Conservation (phyloP, 2,113 vertebrate species). For the Platichthys stellatus region DNA sequence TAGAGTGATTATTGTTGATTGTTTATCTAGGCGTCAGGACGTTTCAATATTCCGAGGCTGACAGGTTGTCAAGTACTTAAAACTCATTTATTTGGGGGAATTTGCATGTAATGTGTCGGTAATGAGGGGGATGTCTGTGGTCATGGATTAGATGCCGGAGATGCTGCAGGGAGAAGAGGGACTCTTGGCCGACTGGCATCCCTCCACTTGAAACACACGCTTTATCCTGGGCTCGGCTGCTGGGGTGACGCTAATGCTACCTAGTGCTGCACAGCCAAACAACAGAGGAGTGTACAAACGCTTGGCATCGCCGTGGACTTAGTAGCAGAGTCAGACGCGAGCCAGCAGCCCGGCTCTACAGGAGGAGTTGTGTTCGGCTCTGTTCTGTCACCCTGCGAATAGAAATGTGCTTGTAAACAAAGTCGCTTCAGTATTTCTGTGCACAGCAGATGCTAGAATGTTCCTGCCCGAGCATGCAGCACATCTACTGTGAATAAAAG, state of each 20-base stretch:
- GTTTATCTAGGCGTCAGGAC: slow-evolving; percentile 98
- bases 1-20: slow-evolving; percentile 99
- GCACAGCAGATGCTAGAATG: slow-evolving; percentile 26
- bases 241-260: slow-evolving; percentile 58
- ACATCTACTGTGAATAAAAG: background rate
- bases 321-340: slow-evolving; percentile 32
- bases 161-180: slow-evolving; percentile 83
- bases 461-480: background rate
- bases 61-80: slow-evolving; percentile 99
- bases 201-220: slow-evolving; percentile 66
- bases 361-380: slow-evolving; percentile 27
- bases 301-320: slow-evolving; percentile 47
- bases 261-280: slow-evolving; percentile 43
- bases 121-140: slow-evolving; percentile 95
- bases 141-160: slow-evolving; percentile 92
- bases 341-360: slow-evolving; percentile 26
- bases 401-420: slow-evolving; percentile 53
- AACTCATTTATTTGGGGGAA: slow-evolving; percentile 99
- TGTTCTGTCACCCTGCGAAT: slow-evolving; percentile 31
- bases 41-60: slow-evolving; percentile 96
- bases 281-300: slow-evolving; percentile 55
- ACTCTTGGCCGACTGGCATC: slow-evolving; percentile 75
- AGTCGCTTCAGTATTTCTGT: slow-evolving; percentile 30
- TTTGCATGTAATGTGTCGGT: slow-evolving; percentile 99
- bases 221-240: slow-evolving; percentile 57